phyloP scores from a whole-genome alignment of 2,888 invertebrate genomes.

The Lasiommata megera region DNA sequence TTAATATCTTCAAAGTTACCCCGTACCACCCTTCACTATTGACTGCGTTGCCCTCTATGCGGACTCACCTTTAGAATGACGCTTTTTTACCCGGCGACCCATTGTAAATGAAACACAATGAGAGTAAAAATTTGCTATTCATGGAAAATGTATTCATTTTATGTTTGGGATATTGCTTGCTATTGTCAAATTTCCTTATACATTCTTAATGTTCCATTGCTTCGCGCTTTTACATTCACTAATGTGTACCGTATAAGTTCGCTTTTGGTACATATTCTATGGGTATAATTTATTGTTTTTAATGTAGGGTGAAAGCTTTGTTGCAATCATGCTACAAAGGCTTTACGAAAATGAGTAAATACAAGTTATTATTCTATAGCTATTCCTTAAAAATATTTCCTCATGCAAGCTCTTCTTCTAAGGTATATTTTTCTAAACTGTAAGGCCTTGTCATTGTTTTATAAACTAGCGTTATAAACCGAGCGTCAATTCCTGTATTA shows the following conservation, averaged over 20 bases:
- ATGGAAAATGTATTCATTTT: constrained; percentile 45
- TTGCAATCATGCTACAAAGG: constrained; percentile 7
- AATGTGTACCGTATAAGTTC: constrained; percentile 22
- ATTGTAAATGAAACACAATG: constrained; percentile 56
- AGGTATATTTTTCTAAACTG: no score
- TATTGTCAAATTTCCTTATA: constrained; percentile 40
- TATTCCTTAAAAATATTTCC: no score
- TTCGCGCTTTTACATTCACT: constrained; percentile 31
- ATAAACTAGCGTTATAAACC: no score
- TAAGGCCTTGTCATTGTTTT: no score
- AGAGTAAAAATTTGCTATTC: constrained; percentile 52
- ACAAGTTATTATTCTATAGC: no score
- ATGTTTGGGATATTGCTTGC: constrained; percentile 43
- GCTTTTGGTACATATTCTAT: constrained; percentile 16
- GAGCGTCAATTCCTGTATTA: no score
- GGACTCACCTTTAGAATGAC: constrained; percentile 37
- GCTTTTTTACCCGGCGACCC: constrained; percentile 41
- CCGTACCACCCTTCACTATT: constrained; percentile 38
- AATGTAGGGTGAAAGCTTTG: constrained; percentile 6
- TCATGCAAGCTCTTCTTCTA: no score
- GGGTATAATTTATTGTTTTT: constrained; percentile 18
- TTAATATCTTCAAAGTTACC: constrained; percentile 40
- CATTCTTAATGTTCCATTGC: constrained; percentile 40
- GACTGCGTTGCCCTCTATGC: constrained; percentile 30
- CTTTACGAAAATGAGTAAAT: neutral